Conservation (phyloP, 2,113 vertebrate genomes). For the Phocoena sinus region DNA sequence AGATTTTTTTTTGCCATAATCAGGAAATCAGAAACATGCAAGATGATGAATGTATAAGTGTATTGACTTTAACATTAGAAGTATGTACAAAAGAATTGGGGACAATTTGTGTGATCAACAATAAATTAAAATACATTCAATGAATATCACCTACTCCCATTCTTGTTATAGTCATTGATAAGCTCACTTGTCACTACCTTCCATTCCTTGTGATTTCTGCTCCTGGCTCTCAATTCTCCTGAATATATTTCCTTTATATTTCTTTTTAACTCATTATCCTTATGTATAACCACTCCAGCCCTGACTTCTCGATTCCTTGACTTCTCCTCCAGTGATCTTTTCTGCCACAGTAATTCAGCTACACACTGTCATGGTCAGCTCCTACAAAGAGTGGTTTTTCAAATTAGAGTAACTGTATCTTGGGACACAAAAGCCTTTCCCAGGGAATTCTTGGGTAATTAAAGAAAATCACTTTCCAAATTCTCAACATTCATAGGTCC, state of each 20-base stretch:
- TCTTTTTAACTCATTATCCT: not conserved
- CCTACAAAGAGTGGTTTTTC: not conserved
- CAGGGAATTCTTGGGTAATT: not conserved
- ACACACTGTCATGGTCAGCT: not conserved
- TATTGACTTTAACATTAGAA: not conserved
- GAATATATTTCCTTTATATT: not conserved
- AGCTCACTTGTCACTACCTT: not conserved
- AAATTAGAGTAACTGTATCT: not conserved
- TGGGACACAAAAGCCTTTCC: not conserved
- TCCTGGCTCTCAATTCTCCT: not conserved
- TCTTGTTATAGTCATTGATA: not conserved
- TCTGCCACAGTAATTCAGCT: not conserved
- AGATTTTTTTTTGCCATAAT: not conserved
- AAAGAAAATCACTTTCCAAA: not conserved
- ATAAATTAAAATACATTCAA: not conserved
- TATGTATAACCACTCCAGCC: not conserved
- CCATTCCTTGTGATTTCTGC: not conserved
- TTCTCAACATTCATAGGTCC: not conserved
- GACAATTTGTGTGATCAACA: not conserved
- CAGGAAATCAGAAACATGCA: not conserved
- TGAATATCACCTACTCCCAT: not conserved
- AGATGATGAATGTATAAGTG: not conserved
- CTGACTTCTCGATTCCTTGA: not conserved
- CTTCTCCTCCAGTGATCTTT: not conserved
- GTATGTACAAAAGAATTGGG: not conserved